Conservation (phyloP, 2,797 vertebrate species). For the Mus caroli region DNA sequence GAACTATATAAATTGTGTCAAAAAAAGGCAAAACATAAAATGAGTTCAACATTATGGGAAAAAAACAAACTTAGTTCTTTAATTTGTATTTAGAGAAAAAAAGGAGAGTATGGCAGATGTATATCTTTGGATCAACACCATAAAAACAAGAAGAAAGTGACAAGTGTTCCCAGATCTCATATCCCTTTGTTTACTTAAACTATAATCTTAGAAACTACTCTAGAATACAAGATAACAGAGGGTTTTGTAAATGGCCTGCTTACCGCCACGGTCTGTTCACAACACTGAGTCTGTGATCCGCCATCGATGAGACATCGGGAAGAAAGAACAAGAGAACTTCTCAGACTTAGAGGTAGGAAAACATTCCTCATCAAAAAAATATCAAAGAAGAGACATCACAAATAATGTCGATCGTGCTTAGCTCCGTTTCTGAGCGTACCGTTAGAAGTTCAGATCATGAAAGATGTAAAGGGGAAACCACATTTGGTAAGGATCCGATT, state of each 20-base stretch:
- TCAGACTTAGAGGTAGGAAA: background rate
- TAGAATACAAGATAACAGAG: background rate
- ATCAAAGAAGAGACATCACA: background rate
- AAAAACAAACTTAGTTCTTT: constrained; percentile 9
- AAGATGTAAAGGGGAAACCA: background rate
- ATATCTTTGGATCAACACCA: background rate
- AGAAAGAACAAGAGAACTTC: background rate
- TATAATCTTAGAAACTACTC: background rate
- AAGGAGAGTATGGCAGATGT: background rate
- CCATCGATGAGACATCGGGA: background rate
- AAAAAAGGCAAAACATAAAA: constrained; percentile 54
- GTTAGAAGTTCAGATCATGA: background rate
- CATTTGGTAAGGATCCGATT: background rate
- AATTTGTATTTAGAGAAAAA: constrained; percentile 36
- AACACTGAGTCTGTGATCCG: background rate
- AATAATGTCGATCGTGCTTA: background rate
- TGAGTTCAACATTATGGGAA: constrained; percentile 21
- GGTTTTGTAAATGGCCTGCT: background rate
- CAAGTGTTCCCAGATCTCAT: background rate
- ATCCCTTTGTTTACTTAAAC: constrained; percentile 37
- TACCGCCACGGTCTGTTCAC: background rate
- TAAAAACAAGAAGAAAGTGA: background rate
- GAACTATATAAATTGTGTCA: background rate
- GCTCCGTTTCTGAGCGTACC: background rate
- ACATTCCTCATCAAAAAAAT: background rate